Base-by-base conservation (phyloP, 2,888 invertebrate species). In the Ryuthela nishihirai region DNA sequence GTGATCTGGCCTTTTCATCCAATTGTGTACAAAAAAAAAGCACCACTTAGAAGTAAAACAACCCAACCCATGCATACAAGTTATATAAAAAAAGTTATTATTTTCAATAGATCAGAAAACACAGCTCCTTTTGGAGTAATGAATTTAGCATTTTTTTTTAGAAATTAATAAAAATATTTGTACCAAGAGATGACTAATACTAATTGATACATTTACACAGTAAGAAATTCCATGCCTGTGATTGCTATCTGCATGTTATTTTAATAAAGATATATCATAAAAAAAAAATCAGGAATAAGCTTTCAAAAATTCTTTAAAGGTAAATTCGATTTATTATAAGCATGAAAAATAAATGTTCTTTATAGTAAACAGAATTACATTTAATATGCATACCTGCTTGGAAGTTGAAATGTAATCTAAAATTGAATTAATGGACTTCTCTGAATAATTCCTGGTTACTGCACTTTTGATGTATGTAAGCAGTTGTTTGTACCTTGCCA, bases 341-440 rank as follows among this genome's bases (percentile, higher is more conserved):
- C 2, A n/a, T n/a, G 3, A 41, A 24, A 10, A 10, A 38, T 17
- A 25, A 38, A 24, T 18, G 15, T 9, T 3, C 38, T 15, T 17
- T 9, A 21, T 39, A 10, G n/a, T 32, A 39, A 40, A 4, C 3
- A 40, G 35, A 32, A 42, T 6, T 43, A 15, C 21, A n/a, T n/a
- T n/a, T n/a, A 15, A 21, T 12, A 21, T 59, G 80, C 83, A 81
- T 78, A 94, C 94, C 83, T 98, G 95, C 79, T 97, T 93, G 9
- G 97, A 98, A 40, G 98, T 98, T 17, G 98, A 99, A 70, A 99
- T 98, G 74, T 99, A 98, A 76, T 99, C 99, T 64, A 99, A 78
- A 72, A 99, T 99, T 1, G 98, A 97, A 74, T 99, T 99, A 69
- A 99, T 99, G 24, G 98, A 98, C 75, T 99, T 99, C 74, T 99